Percentiles rank a stretch among this genome's conserved stretches.
These are phyloP conservation scores for Thalassarche chlororhynchos DNA, from an alignment of 2,113 vertebrate species.

Conservation along the genomic window DNA sequence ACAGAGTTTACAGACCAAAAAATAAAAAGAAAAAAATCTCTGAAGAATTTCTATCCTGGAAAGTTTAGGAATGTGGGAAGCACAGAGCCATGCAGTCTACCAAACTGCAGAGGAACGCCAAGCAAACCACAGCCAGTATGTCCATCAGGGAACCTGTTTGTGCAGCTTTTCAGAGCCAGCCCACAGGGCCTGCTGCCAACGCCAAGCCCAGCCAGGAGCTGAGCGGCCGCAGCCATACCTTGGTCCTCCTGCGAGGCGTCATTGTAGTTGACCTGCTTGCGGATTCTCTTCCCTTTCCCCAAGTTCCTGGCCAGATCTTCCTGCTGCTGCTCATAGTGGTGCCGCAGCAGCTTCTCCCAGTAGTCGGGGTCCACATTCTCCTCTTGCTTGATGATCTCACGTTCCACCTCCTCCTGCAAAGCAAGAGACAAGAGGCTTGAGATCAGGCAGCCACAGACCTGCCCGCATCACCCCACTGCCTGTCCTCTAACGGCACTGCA, in stretches of 20 bases:
- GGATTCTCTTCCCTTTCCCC: slow-evolving; percentile 95
- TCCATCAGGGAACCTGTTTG: fast-evolving
- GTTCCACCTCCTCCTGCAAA: slow-evolving; percentile 92
- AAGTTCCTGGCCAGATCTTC: slow-evolving; percentile 95
- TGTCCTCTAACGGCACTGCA: not conserved
- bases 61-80: not conserved
- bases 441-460: not conserved
- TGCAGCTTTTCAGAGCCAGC: not conserved
- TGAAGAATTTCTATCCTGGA: not conserved
- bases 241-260: slow-evolving; percentile 97
- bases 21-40: not conserved
- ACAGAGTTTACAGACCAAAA: not conserved
- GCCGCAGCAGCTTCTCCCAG: slow-evolving; percentile 97
- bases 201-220: fast-evolving
- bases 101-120: not conserved
- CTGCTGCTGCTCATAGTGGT: slow-evolving; percentile 98
- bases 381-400: slow-evolving; percentile 99
- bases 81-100: not conserved
- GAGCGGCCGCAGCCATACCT: slow-evolving; percentile 62
- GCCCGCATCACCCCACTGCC: not conserved
- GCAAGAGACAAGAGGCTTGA: not conserved
- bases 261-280: slow-evolving; percentile 99
- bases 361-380: slow-evolving; percentile 98
- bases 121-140: fast-evolving
- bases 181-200: no score